Evolutionary conservation across 2,113 vertebrate genomes (phyloP).

Genomic region (Choloepus hoffmanni): DNA sequence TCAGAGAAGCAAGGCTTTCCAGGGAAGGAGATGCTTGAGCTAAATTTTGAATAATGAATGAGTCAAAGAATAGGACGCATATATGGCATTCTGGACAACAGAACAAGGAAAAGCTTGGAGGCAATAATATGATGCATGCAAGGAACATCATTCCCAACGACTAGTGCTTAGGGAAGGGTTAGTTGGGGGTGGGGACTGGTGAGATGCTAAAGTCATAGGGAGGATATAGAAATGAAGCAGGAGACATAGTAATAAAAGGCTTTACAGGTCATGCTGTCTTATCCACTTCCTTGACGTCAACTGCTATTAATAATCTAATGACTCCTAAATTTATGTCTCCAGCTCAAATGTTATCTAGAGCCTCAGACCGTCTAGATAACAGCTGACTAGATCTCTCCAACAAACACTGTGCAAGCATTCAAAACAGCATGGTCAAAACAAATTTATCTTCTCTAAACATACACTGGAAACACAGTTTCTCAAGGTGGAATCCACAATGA

Average conservation of each 20-base stretch:
- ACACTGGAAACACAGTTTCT: neutral
- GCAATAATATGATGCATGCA: neutral
- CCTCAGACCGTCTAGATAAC: neutral
- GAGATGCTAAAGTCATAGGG: neutral
- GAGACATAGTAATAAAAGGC: neutral
- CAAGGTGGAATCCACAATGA: neutral
- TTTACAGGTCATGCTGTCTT: neutral
- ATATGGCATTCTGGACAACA: neutral
- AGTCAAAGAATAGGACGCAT: neutral
- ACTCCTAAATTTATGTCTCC: neutral
- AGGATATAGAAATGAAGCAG: neutral
- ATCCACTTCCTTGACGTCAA: neutral
- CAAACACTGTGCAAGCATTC: neutral
- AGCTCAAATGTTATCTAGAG: neutral
- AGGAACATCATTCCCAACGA: neutral
- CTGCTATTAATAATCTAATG: neutral
- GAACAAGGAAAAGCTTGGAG: neutral
- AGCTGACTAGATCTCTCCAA: neutral
- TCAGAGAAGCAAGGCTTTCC: neutral
- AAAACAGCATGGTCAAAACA: neutral
- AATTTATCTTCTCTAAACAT: neutral
- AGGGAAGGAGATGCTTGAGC: neutral
- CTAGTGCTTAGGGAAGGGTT: neutral
- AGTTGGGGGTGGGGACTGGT: neutral
- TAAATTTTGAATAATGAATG: neutral